Base-by-base conservation (phyloP, 2,888 invertebrate species). In the Tholera decimalis region DNA sequence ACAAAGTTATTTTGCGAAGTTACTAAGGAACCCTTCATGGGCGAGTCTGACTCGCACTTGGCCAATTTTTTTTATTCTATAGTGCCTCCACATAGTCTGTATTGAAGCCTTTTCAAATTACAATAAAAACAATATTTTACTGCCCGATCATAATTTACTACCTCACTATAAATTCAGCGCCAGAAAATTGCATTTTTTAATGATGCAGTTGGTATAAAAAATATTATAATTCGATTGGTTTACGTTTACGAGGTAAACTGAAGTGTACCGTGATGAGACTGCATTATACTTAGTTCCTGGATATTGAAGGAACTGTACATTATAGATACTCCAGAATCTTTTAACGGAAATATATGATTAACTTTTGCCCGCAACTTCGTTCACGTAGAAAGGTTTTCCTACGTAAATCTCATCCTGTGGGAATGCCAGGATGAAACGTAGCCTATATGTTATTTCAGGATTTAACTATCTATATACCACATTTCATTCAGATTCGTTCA, bases 151-250 rank as follows among this genome's bases (percentile, higher is more conserved):
- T 65, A 67, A 71, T 73, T 78, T 76, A 80, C 65, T 50, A 54
- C 35, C 20, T 11, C 28, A 11, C 50, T 28, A 63, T 57, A 54
- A 51, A 54, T 49, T 49, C 37, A 20, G 47, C 7, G 5, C 39
- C 44, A 15, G 26, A 73, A 75, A 71, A 80, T 73, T 80, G 71
- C 67, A 67, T 69, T 80, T 75, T 63, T 72, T 70, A 67, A 63
- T 66, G 49, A 55, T 62, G 24, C 59, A 69, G 53, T 57, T 18
- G 6, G 18, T 46, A 56, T 68, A 68, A 64, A 77, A 80, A 66
- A 71, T 73, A 60, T 74, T 75, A 50, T 64, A 43, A 57, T 77
- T 72, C 63, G 54, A 75, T 73, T 50, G 28, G 55, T 46, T 75
- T 77, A 65, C 33, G 77, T 60, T 64, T 60, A 37, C n/a, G 7